A percentile compares a stretch with the other conserved stretches of the same genome.
These are phyloP conservation scores for Strix uralensis DNA, from an alignment of 2,113 vertebrate species.

Conservation along the genomic window DNA sequence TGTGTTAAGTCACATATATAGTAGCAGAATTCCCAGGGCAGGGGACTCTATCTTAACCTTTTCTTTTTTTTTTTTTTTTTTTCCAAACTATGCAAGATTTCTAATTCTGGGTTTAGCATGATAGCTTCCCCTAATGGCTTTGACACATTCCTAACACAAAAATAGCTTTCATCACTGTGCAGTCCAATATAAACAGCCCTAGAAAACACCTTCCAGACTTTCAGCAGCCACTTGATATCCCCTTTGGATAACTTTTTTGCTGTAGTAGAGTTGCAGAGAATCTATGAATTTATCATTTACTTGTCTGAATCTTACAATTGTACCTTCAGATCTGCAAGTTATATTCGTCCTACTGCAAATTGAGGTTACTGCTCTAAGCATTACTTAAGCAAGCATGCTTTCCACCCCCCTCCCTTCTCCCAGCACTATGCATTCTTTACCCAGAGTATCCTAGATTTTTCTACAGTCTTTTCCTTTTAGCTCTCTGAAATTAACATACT, in stretches of 20 bases:
- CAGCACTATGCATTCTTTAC: not conserved
- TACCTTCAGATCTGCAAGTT: not conserved
- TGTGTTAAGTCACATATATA: not conserved
- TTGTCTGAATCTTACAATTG: not conserved
- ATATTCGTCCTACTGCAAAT: not conserved
- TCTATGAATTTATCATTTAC: not conserved
- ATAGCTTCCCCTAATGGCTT: not conserved
- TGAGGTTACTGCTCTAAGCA: not conserved
- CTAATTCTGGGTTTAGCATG: not conserved
- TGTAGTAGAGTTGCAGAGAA: not conserved
- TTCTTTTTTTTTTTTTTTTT: too few species aligned
- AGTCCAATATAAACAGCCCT: constrained; percentile 5
- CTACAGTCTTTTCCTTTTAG: not conserved
- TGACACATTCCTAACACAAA: not conserved
- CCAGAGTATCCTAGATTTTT: not conserved
- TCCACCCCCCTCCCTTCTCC: not conserved
- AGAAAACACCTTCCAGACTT: constrained; percentile 4
- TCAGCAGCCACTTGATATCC: not conserved
- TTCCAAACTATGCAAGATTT: not conserved
- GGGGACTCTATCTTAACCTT: not conserved
- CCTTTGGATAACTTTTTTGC: not conserved
- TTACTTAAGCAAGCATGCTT: not conserved
- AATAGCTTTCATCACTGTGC: not conserved
- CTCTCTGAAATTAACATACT: not conserved
- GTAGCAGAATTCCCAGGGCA: not conserved